These are phyloP conservation scores for Isoperla grammatica DNA, from an alignment of 2,888 invertebrate species.

Conservation along the genomic window DNA sequence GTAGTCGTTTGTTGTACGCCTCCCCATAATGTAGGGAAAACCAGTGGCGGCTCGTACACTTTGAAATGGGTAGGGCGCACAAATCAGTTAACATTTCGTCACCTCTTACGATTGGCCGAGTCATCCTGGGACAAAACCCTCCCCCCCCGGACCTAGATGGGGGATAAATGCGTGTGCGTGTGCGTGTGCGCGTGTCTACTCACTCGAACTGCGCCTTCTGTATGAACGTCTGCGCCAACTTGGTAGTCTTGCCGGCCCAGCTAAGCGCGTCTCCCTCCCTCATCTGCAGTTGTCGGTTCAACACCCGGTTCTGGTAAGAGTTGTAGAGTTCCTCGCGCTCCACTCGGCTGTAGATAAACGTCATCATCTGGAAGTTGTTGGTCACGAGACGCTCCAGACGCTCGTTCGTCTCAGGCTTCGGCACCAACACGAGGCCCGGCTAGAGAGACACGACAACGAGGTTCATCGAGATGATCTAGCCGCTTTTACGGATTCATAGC, in stretches of 20 bases:
- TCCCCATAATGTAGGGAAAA: too few relatives aligned
- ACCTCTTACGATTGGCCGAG: too few relatives aligned
- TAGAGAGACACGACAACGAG: background rate
- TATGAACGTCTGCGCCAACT: constrained; percentile 50
- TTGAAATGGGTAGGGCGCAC: too few relatives aligned
- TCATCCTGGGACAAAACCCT: too few relatives aligned
- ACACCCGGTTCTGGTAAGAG: constrained; percentile 51
- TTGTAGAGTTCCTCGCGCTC: constrained; percentile 51
- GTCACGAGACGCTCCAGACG: constrained; percentile 55
- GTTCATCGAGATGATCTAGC: too few relatives aligned
- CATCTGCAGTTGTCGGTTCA: constrained; percentile 52
- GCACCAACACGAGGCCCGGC: background rate
- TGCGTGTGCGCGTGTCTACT: too few relatives aligned
- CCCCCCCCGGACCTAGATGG: too few relatives aligned
- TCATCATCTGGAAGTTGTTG: constrained; percentile 58
- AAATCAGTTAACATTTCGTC: too few relatives aligned
- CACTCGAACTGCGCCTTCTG: constrained; percentile 35
- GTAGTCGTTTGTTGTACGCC: too few relatives aligned
- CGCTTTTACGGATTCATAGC: too few relatives aligned
- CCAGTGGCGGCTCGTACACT: too few relatives aligned
- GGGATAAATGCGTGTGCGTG: too few relatives aligned
- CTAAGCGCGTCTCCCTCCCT: constrained; percentile 53
- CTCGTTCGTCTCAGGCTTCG: constrained; percentile 1
- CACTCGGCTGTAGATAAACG: constrained; percentile 53
- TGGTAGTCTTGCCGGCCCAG: constrained; percentile 52